A percentile compares a stretch with the other conserved stretches of the same genome.
These are phyloP conservation scores for Paracyprichromis sp. DNA, from an alignment of 2,113 vertebrate genomes.

Conservation along the genomic window DNA sequence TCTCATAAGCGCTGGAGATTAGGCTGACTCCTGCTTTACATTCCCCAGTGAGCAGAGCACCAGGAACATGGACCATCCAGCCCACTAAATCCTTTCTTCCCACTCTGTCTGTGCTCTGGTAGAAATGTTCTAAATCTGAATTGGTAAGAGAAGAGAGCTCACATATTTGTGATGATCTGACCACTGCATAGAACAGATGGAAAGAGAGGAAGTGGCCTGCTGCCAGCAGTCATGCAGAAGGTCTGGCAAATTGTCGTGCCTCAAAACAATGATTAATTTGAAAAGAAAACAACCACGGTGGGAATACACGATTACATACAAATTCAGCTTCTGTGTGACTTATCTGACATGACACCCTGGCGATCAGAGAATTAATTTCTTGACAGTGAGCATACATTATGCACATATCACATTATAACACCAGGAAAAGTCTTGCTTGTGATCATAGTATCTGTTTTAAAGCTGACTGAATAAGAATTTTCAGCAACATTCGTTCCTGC, in stretches of 20 bases:
- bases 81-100: not conserved
- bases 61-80: not conserved
- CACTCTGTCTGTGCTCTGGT: not conserved
- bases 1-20: conserved; percentile 76
- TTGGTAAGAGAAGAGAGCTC: not conserved
- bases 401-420: not conserved
- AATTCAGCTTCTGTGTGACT: not conserved
- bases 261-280: not conserved
- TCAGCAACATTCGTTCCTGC: not conserved
- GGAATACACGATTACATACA: not conserved
- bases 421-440: not conserved
- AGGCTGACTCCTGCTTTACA: conserved; percentile 81
- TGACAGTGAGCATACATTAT: not conserved
- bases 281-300: not conserved
- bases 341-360: not conserved
- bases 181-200: not conserved
- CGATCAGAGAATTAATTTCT: not conserved
- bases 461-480: not conserved
- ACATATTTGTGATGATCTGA: not conserved
- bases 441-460: not conserved
- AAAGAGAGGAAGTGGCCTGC: not conserved
- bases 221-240: not conserved
- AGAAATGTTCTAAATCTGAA: not conserved
- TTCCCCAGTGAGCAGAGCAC: conserved; percentile 75
- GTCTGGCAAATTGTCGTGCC: not conserved